phyloP scores from a whole-genome alignment of 2,888 invertebrate species.

The Nomada ruficornis region DNA sequence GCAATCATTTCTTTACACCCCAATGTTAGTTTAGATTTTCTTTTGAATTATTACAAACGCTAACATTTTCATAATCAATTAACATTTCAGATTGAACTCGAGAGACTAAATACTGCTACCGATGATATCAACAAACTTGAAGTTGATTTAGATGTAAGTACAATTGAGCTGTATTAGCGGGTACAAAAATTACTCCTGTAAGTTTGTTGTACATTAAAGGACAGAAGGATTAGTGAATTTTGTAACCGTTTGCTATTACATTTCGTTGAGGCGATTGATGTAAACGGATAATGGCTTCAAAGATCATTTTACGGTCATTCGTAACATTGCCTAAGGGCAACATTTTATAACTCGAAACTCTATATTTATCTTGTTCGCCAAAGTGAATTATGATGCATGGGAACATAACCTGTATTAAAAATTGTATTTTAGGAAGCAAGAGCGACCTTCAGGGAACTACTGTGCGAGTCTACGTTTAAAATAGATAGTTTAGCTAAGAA shows the following conservation, averaged over 20 bases:
- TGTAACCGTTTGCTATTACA: conserved; percentile 72
- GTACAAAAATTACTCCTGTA: not conserved
- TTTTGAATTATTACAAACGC: too few species aligned
- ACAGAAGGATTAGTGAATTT: conserved; percentile 65
- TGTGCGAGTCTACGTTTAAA: conserved; percentile 93
- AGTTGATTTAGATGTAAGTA: conserved; percentile 92
- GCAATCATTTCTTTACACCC: not conserved
- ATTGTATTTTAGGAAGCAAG: conserved; percentile 89
- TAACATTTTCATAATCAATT: conserved; percentile 11
- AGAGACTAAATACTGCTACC: conserved; percentile 94
- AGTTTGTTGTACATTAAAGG: conserved; percentile 19
- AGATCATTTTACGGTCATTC: conserved; percentile 60
- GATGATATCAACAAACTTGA: conserved; percentile 97
- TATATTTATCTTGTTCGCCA: not conserved
- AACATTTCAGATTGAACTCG: conserved; percentile 90
- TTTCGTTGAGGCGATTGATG: conserved; percentile 76
- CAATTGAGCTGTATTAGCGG: not conserved
- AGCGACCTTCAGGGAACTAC: conserved; percentile 91
- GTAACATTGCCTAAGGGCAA: conserved; percentile 52
- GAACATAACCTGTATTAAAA: not conserved
- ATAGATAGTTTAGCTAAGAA: conserved; percentile 93
- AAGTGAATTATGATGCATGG: conserved; percentile 33
- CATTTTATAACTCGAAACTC: conserved; percentile 33
- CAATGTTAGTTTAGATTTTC: not conserved
- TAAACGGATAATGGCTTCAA: conserved; percentile 77